Base-by-base conservation (phyloP, 2,797 vertebrate species). In the Anguilla pacifica region DNA sequence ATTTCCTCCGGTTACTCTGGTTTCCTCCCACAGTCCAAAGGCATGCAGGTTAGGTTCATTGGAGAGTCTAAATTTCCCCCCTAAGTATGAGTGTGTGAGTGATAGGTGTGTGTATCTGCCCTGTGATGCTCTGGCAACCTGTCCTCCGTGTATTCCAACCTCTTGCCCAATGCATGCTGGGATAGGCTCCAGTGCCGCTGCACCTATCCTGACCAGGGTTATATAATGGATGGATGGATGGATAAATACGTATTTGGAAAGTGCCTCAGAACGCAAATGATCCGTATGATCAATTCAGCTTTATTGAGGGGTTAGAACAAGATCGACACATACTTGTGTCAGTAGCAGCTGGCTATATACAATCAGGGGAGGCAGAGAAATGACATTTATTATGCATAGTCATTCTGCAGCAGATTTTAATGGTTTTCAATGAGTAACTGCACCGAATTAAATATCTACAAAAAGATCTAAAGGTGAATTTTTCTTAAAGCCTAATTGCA, bases 301-400 rank as follows among this genome's bases (percentile, higher is more conserved):
- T 74, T 87, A 87, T 84, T 74, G 46, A 82, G 43, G 17, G 64
- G 46, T 51, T 70, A 57, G 64, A 86, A 46, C 19, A 87, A n/a
- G 2, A 86, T 31, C 6, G 9, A 59, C 31, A 55, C 28, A 84
- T 15, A 64, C 61, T 67, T 28, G 53, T 67, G 35, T 81, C 7
- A 43, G 77, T 1, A 9, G 22, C 19, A 49, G 77, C 22, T 51
- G 1, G 74, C 35, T 15, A n/a, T 3, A 46, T 25, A 81, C 43
- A n/a, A 49, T 49, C 19, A 49, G 43, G 1, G 19, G 15, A 81
- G 43, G 2, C 61, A 72, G 61, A 70, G 43, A 59, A 86, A 31
- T 72, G 0, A 70, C 6, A 22, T 70, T 6, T 25, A 49, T 51
- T 81, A n/a, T 2, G 25, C 6, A 46, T 19, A 57, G 55, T n/a